Percentiles rank a stretch among this genome's conserved stretches.
phyloP scores from a whole-genome alignment of 2,888 invertebrate species.

The Amiota mariae region DNA sequence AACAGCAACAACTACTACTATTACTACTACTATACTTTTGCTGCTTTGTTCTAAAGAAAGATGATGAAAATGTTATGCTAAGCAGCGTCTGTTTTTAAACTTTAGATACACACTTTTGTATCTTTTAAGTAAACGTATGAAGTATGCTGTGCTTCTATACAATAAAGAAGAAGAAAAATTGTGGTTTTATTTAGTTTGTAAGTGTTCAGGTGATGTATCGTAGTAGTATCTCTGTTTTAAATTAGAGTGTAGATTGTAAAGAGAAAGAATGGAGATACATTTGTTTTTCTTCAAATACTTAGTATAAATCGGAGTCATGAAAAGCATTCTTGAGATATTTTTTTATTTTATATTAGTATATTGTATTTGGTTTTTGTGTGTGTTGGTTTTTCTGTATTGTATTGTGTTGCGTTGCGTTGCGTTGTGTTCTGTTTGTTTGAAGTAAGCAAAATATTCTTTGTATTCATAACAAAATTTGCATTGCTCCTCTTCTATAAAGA shows the following conservation, averaged over 20 bases:
- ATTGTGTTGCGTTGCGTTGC: no score
- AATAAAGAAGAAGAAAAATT: background rate
- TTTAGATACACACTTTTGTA: background rate
- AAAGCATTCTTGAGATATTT: background rate
- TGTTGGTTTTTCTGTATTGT: background rate
- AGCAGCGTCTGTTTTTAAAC: background rate
- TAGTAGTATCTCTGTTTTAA: background rate
- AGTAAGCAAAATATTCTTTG: background rate
- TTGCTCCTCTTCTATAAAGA: conserved; percentile 4
- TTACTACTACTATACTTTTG: no score
- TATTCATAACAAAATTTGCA: conserved; percentile 30
- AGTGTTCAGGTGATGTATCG: background rate
- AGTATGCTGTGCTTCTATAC: background rate
- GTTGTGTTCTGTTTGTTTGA: background rate
- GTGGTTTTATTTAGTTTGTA: background rate
- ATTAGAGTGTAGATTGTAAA: no score
- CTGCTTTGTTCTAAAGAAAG: no score
- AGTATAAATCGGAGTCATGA: background rate
- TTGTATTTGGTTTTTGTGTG: background rate
- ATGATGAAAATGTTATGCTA: no score
- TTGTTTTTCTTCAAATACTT: background rate
- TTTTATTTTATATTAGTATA: background rate
- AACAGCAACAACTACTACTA: background rate
- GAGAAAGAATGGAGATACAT: no score
- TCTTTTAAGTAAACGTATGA: no score